Percentiles rank a stretch among this genome's conserved stretches.
These are phyloP conservation scores for Lacanobia wlatinum DNA, from an alignment of 2,888 invertebrate species.

Conservation along the genomic window DNA sequence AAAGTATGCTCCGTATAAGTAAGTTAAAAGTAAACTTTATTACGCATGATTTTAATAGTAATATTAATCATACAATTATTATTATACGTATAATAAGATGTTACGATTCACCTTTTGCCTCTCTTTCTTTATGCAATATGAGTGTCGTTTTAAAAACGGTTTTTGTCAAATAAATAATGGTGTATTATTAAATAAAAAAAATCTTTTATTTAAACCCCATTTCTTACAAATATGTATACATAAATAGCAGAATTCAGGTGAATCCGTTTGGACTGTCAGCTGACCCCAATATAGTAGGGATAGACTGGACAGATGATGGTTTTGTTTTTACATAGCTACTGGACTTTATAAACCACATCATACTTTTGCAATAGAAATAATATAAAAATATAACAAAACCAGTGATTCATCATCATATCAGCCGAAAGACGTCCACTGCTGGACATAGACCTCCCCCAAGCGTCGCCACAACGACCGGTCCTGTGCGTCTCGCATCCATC, in stretches of 20 bases:
- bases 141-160: slow-evolving; percentile 90
- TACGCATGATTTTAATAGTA: slow-evolving; percentile 80
- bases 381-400: too few relatives aligned
- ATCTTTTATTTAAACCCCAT: slow-evolving; percentile 64
- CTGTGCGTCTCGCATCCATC: too few relatives aligned
- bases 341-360: background rate
- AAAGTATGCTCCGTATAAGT: slow-evolving; percentile 73
- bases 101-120: slow-evolving; percentile 87
- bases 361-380: too few relatives aligned
- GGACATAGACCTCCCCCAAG: too few relatives aligned
- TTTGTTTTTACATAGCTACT: background rate
- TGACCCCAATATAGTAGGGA: too few relatives aligned
- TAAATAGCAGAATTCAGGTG: too few relatives aligned
- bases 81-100: slow-evolving; percentile 73
- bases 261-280: too few relatives aligned
- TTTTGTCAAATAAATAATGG: slow-evolving; percentile 87
- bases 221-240: too few relatives aligned
- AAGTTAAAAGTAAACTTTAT: slow-evolving; percentile 70
- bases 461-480: too few relatives aligned
- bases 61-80: slow-evolving; percentile 66
- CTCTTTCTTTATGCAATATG: slow-evolving; percentile 88
- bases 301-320: too few relatives aligned
- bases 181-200: slow-evolving; percentile 80
- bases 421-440: too few relatives aligned
- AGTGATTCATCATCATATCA: too few relatives aligned